Base-by-base conservation (phyloP, 2,113 vertebrate species). In the Lophotis ruficrista region DNA sequence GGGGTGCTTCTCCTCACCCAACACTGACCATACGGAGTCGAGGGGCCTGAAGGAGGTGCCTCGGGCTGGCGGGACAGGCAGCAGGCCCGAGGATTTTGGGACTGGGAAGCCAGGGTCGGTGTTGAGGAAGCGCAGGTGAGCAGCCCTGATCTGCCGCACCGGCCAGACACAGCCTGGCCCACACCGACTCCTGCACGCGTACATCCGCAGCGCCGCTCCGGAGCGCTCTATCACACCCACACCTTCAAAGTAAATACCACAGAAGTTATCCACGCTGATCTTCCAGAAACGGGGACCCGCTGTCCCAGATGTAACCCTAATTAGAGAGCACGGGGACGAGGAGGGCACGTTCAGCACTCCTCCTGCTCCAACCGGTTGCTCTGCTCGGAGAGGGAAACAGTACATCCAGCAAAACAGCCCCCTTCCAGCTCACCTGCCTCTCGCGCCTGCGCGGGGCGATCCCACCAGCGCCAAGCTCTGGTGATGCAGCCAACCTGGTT, bases 1-100 rank as follows among this genome's bases (percentile, higher is more conserved):
- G 35, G 4, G 6, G 7, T 35, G 45, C 45, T 69, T 4, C 33
- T 41, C 41, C 22, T 54, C 41, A 30, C 57, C 22, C 17, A 14
- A 0, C 18, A 3, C 7, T 8, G 30, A 21, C 64, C 35, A 24
- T 3, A 24, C 6, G 20, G 76, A 22, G 20, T 2, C 0, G 0
- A 21, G 13, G 23, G 8, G 13, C 21, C 24, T 21, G 19, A 33
- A 81, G 58, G 43, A 85, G 17, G 3, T 43, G 47, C 28, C 27
- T 17, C 0, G 1, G 11, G 41, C 25, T 6, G 47, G 53, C 51
- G 66, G 56, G 43, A 69, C 24, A 41, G 41, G 35, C 12, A 43
- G 58, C 10, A 66, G 14, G 3, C 6, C 22, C 31, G 6, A 15
- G 19, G 31, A 31, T 24, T 53, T 51, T 11, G 6, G 7, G 6